Evolutionary conservation across 1,140 invertebrate genomes (phyloP).

Genomic region (Triops cancriformis): DNA sequence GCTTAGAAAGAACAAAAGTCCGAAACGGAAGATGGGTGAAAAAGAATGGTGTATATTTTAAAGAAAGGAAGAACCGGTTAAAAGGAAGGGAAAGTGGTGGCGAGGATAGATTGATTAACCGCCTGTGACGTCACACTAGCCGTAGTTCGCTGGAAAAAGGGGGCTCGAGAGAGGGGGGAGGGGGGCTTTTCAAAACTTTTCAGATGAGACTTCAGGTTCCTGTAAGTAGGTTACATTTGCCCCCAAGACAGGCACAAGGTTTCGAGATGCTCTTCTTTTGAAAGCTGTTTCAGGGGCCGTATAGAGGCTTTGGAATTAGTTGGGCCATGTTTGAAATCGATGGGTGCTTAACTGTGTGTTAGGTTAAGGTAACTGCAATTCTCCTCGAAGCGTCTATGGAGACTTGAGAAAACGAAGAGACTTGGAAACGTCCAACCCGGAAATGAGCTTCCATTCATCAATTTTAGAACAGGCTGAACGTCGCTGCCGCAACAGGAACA

Average conservation of each 20-base stretch:
- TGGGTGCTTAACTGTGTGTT: neutral
- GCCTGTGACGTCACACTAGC: neutral
- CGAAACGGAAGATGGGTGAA: neutral
- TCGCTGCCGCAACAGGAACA: neutral
- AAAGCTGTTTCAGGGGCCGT: neutral
- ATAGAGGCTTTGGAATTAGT: neutral
- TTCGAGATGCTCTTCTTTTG: neutral
- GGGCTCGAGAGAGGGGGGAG: neutral
- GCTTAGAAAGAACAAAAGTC: neutral
- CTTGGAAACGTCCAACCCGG: neutral
- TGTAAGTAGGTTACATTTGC: constrained; percentile 3
- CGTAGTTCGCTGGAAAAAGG: neutral
- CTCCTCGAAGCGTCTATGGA: neutral
- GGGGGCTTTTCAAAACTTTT: neutral
- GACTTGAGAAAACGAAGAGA: neutral
- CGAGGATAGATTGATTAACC: neutral
- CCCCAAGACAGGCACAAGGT: neutral
- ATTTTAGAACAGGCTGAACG: neutral
- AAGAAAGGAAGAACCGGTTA: constrained; percentile 13
- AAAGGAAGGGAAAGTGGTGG: constrained; percentile 2
- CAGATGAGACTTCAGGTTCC: neutral
- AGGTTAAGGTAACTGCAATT: neutral
- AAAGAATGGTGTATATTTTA: neutral
- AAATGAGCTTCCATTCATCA: constrained; percentile 14
- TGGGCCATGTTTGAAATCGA: neutral